Evolutionary conservation across 2,888 invertebrate species (phyloP).

Genomic region (Tuta absoluta): DNA sequence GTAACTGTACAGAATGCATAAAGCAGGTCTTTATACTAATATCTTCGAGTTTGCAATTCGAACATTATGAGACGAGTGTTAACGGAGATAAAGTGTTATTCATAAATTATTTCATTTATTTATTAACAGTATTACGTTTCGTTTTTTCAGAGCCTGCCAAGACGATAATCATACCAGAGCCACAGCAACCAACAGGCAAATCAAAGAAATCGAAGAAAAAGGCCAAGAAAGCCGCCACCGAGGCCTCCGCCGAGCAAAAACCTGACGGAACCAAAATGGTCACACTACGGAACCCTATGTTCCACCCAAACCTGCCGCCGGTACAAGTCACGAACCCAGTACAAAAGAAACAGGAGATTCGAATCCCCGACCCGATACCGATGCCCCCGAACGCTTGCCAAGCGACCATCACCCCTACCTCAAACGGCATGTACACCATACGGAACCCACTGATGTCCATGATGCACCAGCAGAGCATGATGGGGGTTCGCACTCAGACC

Average conservation of each 20-base stretch:
- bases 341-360: slow-evolving; percentile 19
- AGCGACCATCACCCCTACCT: slow-evolving; percentile 76
- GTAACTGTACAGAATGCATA: too few species aligned
- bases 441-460: slow-evolving; percentile 85
- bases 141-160: slow-evolving; percentile 62
- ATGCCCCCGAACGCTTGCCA: slow-evolving; percentile 76
- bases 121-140: too few species aligned
- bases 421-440: slow-evolving; percentile 90
- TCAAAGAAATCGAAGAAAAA: slow-evolving; percentile 74
- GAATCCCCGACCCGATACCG: slow-evolving; percentile 72
- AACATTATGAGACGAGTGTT: too few species aligned
- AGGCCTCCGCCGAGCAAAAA: slow-evolving; percentile 44
- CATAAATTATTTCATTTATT: too few species aligned
- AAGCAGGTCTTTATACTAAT: too few species aligned
- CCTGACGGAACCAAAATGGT: slow-evolving; percentile 84
- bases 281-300: slow-evolving; percentile 89
- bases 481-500: slow-evolving; percentile 52
- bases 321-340: slow-evolving; percentile 45
- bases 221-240: slow-evolving; percentile 69
- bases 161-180: slow-evolving; percentile 55
- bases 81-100: too few species aligned
- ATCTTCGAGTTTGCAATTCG: too few species aligned
- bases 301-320: slow-evolving; percentile 81
- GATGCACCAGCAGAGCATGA: slow-evolving; percentile 71
- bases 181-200: slow-evolving; percentile 50